Conservation (phyloP, 2,888 invertebrate genomes). For the Harpalus rubripes region DNA sequence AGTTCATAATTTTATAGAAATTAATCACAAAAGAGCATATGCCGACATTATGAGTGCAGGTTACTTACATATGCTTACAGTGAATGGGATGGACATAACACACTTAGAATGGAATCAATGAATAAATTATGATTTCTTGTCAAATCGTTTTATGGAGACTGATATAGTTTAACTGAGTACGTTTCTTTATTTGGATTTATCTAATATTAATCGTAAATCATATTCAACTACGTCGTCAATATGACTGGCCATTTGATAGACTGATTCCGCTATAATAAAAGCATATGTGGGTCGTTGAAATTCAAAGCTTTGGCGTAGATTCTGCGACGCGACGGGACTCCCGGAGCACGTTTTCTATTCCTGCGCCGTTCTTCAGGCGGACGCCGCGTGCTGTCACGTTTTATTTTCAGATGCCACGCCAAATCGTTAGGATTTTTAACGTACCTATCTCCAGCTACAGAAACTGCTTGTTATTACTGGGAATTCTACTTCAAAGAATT, state of each 20-base stretch:
- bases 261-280: background rate
- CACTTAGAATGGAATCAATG: no score
- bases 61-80: no score
- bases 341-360: background rate
- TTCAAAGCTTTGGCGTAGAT: background rate
- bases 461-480: background rate
- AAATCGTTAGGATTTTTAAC: conserved; percentile 31
- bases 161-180: no score
- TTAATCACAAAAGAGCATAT: no score
- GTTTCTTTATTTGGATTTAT: background rate
- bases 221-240: background rate
- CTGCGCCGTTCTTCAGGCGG: background rate
- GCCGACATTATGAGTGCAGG: no score
- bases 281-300: background rate
- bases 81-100: no score
- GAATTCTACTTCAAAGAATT: background rate
- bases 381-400: conserved; percentile 36
- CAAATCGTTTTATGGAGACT: no score
- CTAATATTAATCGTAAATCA: no score
- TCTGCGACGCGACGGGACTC: background rate
- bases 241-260: background rate
- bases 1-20: no score
- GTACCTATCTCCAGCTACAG: background rate
- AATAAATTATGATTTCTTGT: no score
- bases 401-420: conserved; percentile 34